These are phyloP conservation scores for Mormyrops attenuatus DNA, from an alignment of 2,797 vertebrate genomes.

Conservation along the genomic window DNA sequence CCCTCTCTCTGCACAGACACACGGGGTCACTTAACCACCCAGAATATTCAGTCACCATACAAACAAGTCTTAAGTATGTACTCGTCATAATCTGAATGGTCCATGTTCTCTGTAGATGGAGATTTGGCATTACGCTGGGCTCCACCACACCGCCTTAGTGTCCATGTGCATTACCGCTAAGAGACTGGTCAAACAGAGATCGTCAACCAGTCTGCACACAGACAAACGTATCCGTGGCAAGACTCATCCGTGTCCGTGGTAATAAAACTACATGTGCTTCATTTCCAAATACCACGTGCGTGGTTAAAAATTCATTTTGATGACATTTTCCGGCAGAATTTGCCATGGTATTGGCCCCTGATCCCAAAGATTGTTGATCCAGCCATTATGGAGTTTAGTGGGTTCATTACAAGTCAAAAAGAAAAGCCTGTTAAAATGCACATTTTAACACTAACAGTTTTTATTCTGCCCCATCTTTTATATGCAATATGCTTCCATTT, in stretches of 20 bases:
- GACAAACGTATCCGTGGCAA: background rate
- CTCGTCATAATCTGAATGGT: constrained; percentile 23
- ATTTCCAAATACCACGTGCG: background rate
- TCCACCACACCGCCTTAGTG: constrained; percentile 65
- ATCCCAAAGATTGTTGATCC: constrained; percentile 57
- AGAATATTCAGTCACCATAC: constrained; percentile 34
- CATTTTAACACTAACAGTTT: constrained; percentile 64
- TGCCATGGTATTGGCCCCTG: background rate
- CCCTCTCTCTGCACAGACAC: background rate
- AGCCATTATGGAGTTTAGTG: constrained; percentile 53
- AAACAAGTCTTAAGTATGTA: constrained; percentile 29
- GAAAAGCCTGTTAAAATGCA: constrained; percentile 43
- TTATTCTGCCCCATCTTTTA: constrained; percentile 66
- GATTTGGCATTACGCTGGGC: constrained; percentile 37
- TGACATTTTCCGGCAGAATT: background rate
- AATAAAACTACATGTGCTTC: background rate
- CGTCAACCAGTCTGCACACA: background rate
- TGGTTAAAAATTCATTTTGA: background rate
- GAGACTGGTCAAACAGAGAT: constrained; percentile 55
- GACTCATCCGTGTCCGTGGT: background rate
- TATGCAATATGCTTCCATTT: constrained; percentile 74
- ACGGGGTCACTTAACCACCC: background rate
- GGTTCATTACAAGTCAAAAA: constrained; percentile 34
- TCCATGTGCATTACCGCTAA: constrained; percentile 62
- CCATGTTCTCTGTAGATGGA: constrained; percentile 24